These are phyloP conservation scores for Agonopterix subpropinquella DNA, from an alignment of 2,888 invertebrate genomes.

Conservation along the genomic window DNA sequence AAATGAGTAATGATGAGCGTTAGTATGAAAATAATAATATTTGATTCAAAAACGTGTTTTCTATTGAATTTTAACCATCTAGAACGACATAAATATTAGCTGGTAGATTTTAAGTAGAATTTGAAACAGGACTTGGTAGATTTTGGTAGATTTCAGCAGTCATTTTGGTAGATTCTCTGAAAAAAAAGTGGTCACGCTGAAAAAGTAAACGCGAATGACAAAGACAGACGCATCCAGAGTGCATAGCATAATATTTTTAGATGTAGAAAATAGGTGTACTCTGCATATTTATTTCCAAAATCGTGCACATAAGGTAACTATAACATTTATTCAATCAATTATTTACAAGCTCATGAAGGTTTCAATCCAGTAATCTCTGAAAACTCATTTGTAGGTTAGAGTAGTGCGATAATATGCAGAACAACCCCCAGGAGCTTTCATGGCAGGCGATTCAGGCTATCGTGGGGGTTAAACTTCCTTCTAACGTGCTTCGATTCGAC, in stretches of 20 bases:
- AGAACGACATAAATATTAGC: too few species aligned
- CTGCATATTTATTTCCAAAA: conserved; percentile 47
- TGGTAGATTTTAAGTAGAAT: too few species aligned
- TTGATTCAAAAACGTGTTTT: too few species aligned
- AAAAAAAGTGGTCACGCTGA: too few species aligned
- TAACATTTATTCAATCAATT: conserved; percentile 14
- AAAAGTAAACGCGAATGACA: conserved; percentile 5
- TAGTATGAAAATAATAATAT: too few species aligned
- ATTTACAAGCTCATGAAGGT: conserved; percentile 19
- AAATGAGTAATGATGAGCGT: too few species aligned
- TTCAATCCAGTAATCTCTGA: conserved; percentile 53
- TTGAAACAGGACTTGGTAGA: too few species aligned
- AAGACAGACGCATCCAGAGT: conserved; percentile 7
- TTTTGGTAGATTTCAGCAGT: too few species aligned
- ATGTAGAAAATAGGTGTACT: conserved; percentile 73
- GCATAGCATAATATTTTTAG: conserved; percentile 73
- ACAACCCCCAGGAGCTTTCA: conserved; percentile 77
- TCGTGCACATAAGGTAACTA: conserved; percentile 63
- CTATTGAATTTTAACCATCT: too few species aligned
- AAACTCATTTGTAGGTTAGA: conserved; percentile 75
- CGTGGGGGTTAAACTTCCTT: conserved; percentile 73
- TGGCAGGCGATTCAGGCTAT: conserved; percentile 76
- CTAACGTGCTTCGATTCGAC: conserved; percentile 71
- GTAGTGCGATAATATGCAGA: conserved; percentile 76
- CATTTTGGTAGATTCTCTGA: too few species aligned